Percentiles rank a stretch among this genome's conserved stretches.
These are phyloP conservation scores for Akabosia matsudoensis DNA, from an alignment of 1,140 invertebrate species.

Conservation along the genomic window DNA sequence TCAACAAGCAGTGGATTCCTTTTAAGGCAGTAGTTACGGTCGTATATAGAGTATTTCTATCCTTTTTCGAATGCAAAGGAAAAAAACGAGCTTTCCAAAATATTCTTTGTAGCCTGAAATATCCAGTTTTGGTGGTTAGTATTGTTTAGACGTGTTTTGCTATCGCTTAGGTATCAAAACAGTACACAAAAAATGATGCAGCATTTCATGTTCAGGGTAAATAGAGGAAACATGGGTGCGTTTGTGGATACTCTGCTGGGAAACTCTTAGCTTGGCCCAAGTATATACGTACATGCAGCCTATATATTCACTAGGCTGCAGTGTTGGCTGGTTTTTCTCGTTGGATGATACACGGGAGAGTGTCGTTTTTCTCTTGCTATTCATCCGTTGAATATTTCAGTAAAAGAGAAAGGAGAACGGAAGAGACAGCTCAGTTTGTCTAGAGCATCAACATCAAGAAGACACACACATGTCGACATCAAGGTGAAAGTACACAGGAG, in stretches of 20 bases:
- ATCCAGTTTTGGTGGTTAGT: too few species aligned
- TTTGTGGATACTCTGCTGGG: background rate
- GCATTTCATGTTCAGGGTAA: too few species aligned
- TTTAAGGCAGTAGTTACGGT: too few species aligned
- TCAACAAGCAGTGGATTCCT: too few species aligned
- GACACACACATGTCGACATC: background rate
- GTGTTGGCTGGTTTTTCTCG: background rate
- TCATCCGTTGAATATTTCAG: constrained; percentile 12
- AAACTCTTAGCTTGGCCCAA: background rate
- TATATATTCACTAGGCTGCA: background rate
- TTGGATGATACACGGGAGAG: background rate
- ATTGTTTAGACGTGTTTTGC: too few species aligned
- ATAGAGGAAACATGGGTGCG: too few species aligned
- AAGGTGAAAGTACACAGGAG: background rate
- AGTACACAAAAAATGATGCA: too few species aligned
- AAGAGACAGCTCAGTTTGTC: constrained; percentile 20
- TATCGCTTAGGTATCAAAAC: background rate
- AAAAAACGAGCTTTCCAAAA: too few species aligned
- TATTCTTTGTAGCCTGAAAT: too few species aligned
- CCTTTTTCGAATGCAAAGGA: background rate
- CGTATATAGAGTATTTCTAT: too few species aligned
- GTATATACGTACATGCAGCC: background rate
- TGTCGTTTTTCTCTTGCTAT: background rate
- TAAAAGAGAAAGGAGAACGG: constrained; percentile 2
- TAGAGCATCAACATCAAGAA: constrained; percentile 14